Evolutionary conservation across 2,797 vertebrate genomes (phyloP), one percentile per base, ranked within the genome.

Genomic region (Graptemys geographica): DNA sequence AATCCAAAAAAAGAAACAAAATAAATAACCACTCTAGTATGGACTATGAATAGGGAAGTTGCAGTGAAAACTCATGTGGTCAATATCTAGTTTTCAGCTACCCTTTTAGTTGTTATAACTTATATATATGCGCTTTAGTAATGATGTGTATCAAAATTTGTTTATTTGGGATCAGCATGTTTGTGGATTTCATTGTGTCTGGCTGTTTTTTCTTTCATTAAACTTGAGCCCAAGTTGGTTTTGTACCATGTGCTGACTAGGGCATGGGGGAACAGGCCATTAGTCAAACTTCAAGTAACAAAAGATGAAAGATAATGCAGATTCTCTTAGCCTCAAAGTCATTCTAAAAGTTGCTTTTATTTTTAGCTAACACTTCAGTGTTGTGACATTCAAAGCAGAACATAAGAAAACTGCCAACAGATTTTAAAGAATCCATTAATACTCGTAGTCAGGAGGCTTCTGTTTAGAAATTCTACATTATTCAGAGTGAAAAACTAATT

Each of bases 401-500:
- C 95, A 95, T 96, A 96, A 98, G 95, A 97, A 97, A 96, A 95
- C 72, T 98, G 97, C 96, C 97, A 97, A 88, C 97, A 97, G 94
- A 97, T 97, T 98, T 98, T 98, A 96, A 97, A 97, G 96, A 97
- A 96, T 94, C 93, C 94, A 97, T 98, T 98, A 97, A 96, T 97
- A 91, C 94, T 88, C 96, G 83, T 41, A 98, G 97, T 97, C 97
- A 97, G 97, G 95, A 98, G 96, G 90, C 92, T 98, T 97, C 97
- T 56, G 6, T 97, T 98, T 97, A 95, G 94, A 97, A 98, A 98
- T 98, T 93, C 92, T 92, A 88, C 96, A 97, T 98, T 98, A 98
- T 98, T 98, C 97, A 97, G 93, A 96, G 97, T 27, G 94, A 98
- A 98, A 98, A 98, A 97, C 97, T 97, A 98, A 98, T 98, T 98